Percentiles rank a stretch among this genome's conserved stretches.
Evolutionary conservation across 2,888 invertebrate genomes (phyloP).

Genomic region (Sialis lutaria): DNA sequence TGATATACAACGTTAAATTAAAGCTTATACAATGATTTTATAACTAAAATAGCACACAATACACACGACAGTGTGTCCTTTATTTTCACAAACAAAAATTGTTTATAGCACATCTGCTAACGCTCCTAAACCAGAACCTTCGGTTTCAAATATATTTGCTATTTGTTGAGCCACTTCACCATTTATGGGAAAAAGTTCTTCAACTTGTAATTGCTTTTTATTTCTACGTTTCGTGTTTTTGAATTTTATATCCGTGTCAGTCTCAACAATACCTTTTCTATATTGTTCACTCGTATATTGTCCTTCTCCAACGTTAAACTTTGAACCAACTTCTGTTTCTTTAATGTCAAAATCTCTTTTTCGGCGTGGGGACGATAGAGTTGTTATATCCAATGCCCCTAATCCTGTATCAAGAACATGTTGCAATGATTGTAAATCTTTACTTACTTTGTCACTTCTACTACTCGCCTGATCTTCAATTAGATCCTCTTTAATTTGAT

Average conservation of each 20-base stretch:
- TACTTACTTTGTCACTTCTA: conserved; percentile 18
- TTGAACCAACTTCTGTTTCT: conserved; percentile 36
- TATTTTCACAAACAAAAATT: background rate
- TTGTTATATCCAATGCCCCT: conserved; percentile 22
- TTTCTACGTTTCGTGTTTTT: conserved; percentile 7
- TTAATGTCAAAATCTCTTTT: conserved; percentile 35
- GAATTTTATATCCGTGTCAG: background rate
- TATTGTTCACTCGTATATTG: conserved; percentile 33
- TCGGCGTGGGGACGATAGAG: conserved; percentile 15
- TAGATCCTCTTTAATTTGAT: conserved; percentile 15
- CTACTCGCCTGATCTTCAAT: conserved; percentile 19
- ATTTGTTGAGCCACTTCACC: conserved; percentile 26
- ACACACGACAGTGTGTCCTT: background rate
- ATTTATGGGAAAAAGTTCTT: conserved; percentile 28
- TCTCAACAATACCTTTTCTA: conserved; percentile 39
- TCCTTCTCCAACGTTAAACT: conserved; percentile 36
- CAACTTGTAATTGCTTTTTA: conserved; percentile 25
- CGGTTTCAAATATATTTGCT: background rate
- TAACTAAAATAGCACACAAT: background rate
- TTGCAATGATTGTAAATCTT: conserved; percentile 21
- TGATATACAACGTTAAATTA: background rate
- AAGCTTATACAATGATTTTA: background rate
- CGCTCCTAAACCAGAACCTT: background rate
- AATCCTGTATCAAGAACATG: conserved; percentile 23
- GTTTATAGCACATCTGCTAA: too few relatives aligned